Evolutionary conservation across 1,140 invertebrate genomes (phyloP), one percentile per base, ranked within the genome.

Genomic region (Rhyacophila brunnea): DNA sequence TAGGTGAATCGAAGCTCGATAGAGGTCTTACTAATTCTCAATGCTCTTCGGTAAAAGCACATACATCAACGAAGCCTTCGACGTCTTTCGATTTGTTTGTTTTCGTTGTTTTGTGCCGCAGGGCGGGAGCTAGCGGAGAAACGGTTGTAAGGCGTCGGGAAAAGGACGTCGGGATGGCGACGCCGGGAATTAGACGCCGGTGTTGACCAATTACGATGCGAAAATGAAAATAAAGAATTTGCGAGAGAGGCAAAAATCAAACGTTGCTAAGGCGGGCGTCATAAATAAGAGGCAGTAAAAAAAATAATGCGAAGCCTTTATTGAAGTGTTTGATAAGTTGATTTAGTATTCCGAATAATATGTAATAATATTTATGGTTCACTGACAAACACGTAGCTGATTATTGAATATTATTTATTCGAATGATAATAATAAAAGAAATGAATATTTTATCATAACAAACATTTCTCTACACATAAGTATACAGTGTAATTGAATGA

Each of bases 171-270:
- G 10, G 17, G 38, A 47, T 40, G 23, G 23, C 23, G 23, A 28
- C 23, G n/a, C n/a, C n/a, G 48, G 49, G 44, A 55, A 56, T 59
- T 59, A 56, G 55, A 45, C 57, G 28, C 40, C 52, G 38, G 42
- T 64, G 57, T 64, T 60, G 62, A 64, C 62, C 62, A 60, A 64
- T 64, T 64, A 64, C 52, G 53, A 35, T 32, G 44, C 44, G 51
- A 54, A 44, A 58, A 55, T 48, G 44, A 54, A 64, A 58, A 63
- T 43, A 55, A 36, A 50, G 61, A 47, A 35, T 15, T 38, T 34
- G 18, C 3, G 28, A 47, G 20, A 28, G 34, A 42, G 50, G 47
- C 20, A 44, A 54, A 55, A 59, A 59, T 58, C 45, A 55, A 62
- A 62, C 60, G 44, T 18, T 42, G 46, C 13, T 45, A 38, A 40